These are phyloP conservation scores for Panagrolaimus sp. DNA, from an alignment of 1,140 invertebrate genomes.

Conservation along the genomic window DNA sequence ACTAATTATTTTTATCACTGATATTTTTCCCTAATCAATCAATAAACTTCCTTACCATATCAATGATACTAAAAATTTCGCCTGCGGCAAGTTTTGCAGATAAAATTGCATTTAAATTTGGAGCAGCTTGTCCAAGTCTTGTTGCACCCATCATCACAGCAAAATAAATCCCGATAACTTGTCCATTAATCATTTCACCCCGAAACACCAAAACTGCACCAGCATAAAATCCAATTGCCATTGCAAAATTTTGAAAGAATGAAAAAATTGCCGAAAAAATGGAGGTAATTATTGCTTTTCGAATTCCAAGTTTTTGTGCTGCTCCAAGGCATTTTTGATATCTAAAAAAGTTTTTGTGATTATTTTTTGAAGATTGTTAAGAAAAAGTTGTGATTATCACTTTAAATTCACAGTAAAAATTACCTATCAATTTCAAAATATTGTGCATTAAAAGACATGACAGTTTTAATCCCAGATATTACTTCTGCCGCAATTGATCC, in stretches of 20 bases:
- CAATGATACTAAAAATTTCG: slow-evolving; percentile 73
- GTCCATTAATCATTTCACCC: slow-evolving; percentile 26
- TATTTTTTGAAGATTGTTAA: too few species aligned
- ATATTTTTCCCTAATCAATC: too few species aligned
- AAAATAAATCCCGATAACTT: slow-evolving; percentile 33
- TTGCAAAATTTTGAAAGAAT: slow-evolving; percentile 63
- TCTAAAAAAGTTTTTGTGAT: not conserved
- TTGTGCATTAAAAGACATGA: slow-evolving; percentile 76
- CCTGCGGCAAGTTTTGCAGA: slow-evolving; percentile 70
- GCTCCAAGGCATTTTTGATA: slow-evolving; percentile 22
- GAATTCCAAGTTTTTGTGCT: slow-evolving; percentile 55
- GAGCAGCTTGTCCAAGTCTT: slow-evolving; percentile 32
- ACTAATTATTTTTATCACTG: too few species aligned
- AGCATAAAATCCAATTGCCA: slow-evolving; percentile 37
- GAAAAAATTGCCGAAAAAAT: slow-evolving; percentile 65
- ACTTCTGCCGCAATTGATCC: slow-evolving; percentile 76
- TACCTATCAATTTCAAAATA: slow-evolving; percentile 64
- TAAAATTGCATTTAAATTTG: slow-evolving; percentile 26
- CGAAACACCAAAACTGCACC: slow-evolving; percentile 25
- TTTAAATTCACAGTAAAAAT: too few species aligned
- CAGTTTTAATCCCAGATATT: slow-evolving; percentile 71
- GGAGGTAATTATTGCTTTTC: slow-evolving; percentile 65
- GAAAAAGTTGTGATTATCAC: too few species aligned
- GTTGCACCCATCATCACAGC: slow-evolving; percentile 27
- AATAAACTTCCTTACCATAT: slow-evolving; percentile 61